phyloP scores from a whole-genome alignment of 2,113 vertebrate species.

The Ictalurus punctatus region DNA sequence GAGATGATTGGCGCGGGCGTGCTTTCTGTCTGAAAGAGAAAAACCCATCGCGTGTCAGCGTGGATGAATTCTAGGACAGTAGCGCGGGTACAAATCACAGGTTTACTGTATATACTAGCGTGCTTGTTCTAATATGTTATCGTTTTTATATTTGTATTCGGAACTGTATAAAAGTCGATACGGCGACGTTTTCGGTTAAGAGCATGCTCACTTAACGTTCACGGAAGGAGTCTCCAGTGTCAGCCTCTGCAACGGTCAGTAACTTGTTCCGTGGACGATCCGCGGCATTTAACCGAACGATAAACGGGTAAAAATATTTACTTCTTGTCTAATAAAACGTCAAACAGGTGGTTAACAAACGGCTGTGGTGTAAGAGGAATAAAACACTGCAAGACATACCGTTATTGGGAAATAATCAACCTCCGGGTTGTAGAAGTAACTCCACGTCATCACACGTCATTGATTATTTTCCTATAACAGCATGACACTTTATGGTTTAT shows the following conservation, averaged over 20 bases:
- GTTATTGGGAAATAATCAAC: neutral
- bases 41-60: neutral
- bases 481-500: neutral
- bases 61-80: neutral
- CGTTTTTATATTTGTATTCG: neutral
- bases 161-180: neutral
- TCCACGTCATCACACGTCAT: no score
- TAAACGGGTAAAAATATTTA: no score
- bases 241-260: no score
- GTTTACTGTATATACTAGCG: neutral
- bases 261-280: no score
- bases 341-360: no score
- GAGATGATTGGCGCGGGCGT: neutral
- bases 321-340: no score
- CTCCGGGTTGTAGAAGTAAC: no score
- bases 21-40: neutral
- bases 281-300: no score
- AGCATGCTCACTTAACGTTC: no score
- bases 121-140: neutral
- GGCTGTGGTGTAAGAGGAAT: neutral
- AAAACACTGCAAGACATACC: neutral
- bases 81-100: neutral
- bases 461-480: neutral
- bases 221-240: neutral
- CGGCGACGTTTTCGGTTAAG: neutral